phyloP scores from a whole-genome alignment of 2,113 vertebrate species.

The Chrysemys picta region DNA sequence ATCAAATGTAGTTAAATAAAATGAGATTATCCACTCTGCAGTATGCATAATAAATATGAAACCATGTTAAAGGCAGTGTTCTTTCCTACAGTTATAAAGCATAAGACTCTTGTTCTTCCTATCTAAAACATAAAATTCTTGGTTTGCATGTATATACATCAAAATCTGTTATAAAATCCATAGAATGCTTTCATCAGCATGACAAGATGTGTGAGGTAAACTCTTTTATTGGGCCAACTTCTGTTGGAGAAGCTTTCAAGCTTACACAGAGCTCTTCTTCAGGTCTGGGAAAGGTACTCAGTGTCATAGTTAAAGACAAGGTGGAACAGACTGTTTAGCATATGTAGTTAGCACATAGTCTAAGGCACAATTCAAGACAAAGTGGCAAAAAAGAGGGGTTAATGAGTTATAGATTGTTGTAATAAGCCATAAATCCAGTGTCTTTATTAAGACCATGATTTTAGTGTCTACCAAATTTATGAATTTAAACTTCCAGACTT shows the following conservation, averaged over 20 bases:
- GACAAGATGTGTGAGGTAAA: background rate
- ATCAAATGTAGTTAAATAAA: background rate
- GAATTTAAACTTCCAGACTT: no score
- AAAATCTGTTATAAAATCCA: background rate
- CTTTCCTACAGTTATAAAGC: background rate
- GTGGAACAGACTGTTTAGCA: background rate
- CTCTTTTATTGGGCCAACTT: background rate
- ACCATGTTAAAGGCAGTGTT: background rate
- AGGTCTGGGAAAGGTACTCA: background rate
- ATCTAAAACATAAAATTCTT: background rate
- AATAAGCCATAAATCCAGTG: no score
- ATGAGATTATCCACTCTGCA: background rate
- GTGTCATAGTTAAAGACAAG: background rate
- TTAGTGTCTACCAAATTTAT: no score
- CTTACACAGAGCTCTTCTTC: background rate
- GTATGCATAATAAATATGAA: slow-evolving; percentile 9
- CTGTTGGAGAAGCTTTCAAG: background rate
- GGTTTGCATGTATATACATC: background rate
- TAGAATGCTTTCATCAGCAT: background rate
- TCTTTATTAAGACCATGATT: no score
- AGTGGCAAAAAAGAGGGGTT: no score
- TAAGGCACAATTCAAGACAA: no score
- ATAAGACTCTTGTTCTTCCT: background rate
- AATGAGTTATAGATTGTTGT: no score
- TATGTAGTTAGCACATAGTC: no score